These are phyloP conservation scores for silkworm (Bombyx mori) DNA, from an alignment of 1,140 invertebrate genomes.

Conservation along the genomic window ASM3026992v2 NC_085112.1:3715501-3716000, in stretches of 20 bases:
- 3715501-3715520: too few relatives aligned
- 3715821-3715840: conserved; percentile 65
- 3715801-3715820: conserved; percentile 52
- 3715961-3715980: conserved; percentile 13
- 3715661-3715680: neutral
- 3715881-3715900: conserved; percentile 66
- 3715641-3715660: too few relatives aligned
- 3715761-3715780: conserved; percentile 62
- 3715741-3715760: conserved; percentile 55
- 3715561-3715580: neutral
- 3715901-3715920: conserved; percentile 58
- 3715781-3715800: conserved; percentile 61
- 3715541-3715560: neutral
- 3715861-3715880: conserved; percentile 58
- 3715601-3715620: too few relatives aligned
- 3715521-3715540: neutral
- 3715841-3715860: conserved; percentile 50
- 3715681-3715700: conserved; percentile 1
- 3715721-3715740: conserved; percentile 54
- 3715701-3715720: conserved; percentile 9
- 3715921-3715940: conserved; percentile 55
- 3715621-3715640: too few relatives aligned
- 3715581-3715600: neutral
- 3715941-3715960: conserved; percentile 41
- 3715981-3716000: too few relatives aligned